phyloP scores from a whole-genome alignment of 92 coral and sea anemone species.

The Epizoanthus stellaris region DNA sequence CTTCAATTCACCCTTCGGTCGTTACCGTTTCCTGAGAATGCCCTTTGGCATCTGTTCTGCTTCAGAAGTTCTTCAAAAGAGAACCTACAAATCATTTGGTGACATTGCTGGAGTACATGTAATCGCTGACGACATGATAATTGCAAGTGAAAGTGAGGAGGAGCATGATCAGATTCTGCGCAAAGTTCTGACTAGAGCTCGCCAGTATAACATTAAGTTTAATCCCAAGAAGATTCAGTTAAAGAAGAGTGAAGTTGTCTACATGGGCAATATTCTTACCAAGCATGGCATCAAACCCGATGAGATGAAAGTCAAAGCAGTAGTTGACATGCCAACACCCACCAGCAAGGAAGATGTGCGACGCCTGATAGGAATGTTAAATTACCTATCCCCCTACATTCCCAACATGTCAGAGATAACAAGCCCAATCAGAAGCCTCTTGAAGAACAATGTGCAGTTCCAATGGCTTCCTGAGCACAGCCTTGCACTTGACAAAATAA shows the following conservation, averaged over 20 bases:
- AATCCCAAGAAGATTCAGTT: conserved; percentile 8
- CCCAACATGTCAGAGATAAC: conserved; percentile 33
- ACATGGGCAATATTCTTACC: not conserved
- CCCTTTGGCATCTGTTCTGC: conserved; percentile 54
- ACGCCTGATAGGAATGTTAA: conserved; percentile 22
- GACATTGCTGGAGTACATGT: conserved; percentile 58
- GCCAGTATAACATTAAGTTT: not conserved
- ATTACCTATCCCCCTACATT: conserved; percentile 25
- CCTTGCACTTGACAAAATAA: conserved; percentile 10
- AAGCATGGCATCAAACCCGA: conserved; percentile 3
- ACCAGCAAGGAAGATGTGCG: conserved; percentile 4
- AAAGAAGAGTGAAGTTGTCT: not conserved
- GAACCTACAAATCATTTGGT: conserved; percentile 56
- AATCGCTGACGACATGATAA: conserved; percentile 52
- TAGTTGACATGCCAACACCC: conserved; percentile 13
- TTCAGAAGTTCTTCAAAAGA: conserved; percentile 50
- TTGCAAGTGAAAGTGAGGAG: conserved; percentile 50
- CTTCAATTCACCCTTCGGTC: conserved; percentile 54
- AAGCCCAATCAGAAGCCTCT: conserved; percentile 13
- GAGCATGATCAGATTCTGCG: conserved; percentile 42
- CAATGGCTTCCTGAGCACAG: conserved; percentile 9
- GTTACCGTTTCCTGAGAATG: conserved; percentile 43
- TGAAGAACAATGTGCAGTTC: conserved; percentile 37
- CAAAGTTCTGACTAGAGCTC: not conserved
- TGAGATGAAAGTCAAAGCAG: not conserved